These are phyloP conservation scores for Macrostomum lignano DNA, from an alignment of 1,140 invertebrate species.

Conservation along the genomic window DNA sequence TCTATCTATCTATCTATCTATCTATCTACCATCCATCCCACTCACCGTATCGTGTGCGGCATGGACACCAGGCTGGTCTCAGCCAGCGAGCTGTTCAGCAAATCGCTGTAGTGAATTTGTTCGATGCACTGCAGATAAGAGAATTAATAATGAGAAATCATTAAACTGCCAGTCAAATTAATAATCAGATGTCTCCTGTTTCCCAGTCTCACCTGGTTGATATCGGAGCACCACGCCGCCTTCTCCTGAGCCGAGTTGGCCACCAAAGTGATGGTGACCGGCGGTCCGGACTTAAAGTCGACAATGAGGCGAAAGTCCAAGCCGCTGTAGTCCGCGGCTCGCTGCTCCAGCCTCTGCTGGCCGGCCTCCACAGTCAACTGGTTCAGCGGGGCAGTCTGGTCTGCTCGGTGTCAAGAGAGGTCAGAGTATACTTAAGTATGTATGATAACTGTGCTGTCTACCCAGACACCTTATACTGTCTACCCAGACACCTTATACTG, in stretches of 20 bases:
- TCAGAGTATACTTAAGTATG: too few species aligned
- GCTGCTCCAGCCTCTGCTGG: too few species aligned
- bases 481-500: too few species aligned
- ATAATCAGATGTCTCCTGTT: constrained; percentile 4
- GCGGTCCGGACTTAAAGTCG: constrained; percentile 32
- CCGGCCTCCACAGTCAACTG: too few species aligned
- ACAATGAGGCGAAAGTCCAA: constrained; percentile 57
- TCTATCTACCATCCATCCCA: too few species aligned
- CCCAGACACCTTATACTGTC: too few species aligned
- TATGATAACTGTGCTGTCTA: too few species aligned
- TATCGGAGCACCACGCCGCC: constrained; percentile 69
- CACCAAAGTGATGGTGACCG: constrained; percentile 42
- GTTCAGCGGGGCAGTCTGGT: too few species aligned
- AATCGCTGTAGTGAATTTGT: constrained; percentile 61
- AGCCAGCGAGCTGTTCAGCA: constrained; percentile 43
- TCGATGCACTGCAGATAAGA: constrained; percentile 51
- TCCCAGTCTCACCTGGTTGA: constrained; percentile 36
- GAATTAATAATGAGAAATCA: constrained; percentile 6
- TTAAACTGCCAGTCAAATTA: constrained; percentile 2
- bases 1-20: too few species aligned
- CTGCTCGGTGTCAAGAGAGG: too few species aligned
- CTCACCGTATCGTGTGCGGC: constrained; percentile 34
- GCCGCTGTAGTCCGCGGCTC: constrained; percentile 35
- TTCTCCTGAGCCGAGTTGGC: constrained; percentile 58
- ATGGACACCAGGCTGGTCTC: constrained; percentile 52